Base-by-base conservation (phyloP, 2,113 vertebrate species). In the Formicarius rufipectus region DNA sequence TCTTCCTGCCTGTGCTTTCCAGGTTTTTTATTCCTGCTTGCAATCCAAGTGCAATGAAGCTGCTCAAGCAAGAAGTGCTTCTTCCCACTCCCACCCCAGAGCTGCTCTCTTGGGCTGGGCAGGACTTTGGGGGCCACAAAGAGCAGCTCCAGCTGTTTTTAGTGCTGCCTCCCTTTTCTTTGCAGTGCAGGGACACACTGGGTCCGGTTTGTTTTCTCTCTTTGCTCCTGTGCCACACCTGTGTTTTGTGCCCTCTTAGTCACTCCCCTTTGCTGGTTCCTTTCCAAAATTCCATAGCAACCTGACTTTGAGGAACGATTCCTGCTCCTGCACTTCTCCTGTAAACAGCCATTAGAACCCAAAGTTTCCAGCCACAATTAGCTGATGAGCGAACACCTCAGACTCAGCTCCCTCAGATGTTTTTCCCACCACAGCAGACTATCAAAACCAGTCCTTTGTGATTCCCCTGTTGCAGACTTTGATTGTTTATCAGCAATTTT, bases 1-100 rank as follows among this genome's bases (percentile, higher is more conserved):
- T n/a, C 0, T 7, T 25, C 27, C 64, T 50, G 6, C 12, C 33
- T 7, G 18, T 6, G 4, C 37, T 10, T 9, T 22, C 3, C 7
- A 15, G 5, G 21, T 75, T 14, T 42, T 56, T 23, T 37, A 0
- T 7, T 25, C 27, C 64, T 50, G 6, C 11, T 58, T 66, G 28
- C 16, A 12, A n/a, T n/a, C 35, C 50, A 76, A 4, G 28, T 42
- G 30, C 62, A 49, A 14, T 4, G 12, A 37, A 39, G 28, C 27
- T 45, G 24, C 53, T 31, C 12, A 31, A 56, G n/a, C 37, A 17
- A 8, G 10, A 60, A 78, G 10, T 39, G 50, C 10, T 27, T 4
- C 9, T 30, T 52, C 30, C 22, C 22, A 27, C 28, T 44, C 31
- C 22, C 22, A 27, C 28, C 40, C 31, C 14, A 2, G 5, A 42